These are phyloP conservation scores for Acrobasis repandana DNA, from an alignment of 2,888 invertebrate species.

Conservation along the genomic window DNA sequence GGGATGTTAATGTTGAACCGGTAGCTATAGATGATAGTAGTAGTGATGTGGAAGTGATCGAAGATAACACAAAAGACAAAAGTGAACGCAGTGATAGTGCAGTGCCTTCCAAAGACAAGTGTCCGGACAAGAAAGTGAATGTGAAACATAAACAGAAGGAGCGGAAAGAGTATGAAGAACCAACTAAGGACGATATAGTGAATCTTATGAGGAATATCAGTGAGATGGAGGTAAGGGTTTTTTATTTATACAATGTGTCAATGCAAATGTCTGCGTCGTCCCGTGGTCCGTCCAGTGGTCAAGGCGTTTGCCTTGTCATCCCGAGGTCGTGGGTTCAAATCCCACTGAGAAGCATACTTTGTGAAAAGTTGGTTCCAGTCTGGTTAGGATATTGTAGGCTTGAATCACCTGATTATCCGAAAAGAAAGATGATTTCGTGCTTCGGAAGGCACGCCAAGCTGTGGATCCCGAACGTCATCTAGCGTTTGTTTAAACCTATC, in stretches of 20 bases:
- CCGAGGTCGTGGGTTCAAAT: no score
- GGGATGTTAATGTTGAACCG: conserved; percentile 56
- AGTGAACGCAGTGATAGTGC: conserved; percentile 56
- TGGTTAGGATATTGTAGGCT: no score
- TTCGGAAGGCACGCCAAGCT: no score
- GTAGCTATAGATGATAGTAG: conserved; percentile 73
- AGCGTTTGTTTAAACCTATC: no score
- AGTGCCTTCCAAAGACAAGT: conserved; percentile 72
- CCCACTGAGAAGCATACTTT: no score
- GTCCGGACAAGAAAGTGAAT: conserved; percentile 33
- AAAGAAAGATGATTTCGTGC: no score
- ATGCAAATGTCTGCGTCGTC: no score
- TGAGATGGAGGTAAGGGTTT: conserved; percentile 66
- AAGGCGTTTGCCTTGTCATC: no score
- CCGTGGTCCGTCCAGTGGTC: no score
- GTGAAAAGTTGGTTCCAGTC: no score
- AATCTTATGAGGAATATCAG: conserved; percentile 65
- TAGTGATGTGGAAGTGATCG: conserved; percentile 76
- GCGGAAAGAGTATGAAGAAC: conserved; percentile 51
- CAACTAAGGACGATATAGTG: conserved; percentile 62
- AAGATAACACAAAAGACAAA: conserved; percentile 54
- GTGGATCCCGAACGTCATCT: no score
- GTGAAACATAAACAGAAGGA: conserved; percentile 43
- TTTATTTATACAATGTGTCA: neutral
- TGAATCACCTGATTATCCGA: no score